Evolutionary conservation across 30 jellyfish, hydroid and myxozoan species (phyloP).

Genomic region (Sanderia malayensis): DNA sequence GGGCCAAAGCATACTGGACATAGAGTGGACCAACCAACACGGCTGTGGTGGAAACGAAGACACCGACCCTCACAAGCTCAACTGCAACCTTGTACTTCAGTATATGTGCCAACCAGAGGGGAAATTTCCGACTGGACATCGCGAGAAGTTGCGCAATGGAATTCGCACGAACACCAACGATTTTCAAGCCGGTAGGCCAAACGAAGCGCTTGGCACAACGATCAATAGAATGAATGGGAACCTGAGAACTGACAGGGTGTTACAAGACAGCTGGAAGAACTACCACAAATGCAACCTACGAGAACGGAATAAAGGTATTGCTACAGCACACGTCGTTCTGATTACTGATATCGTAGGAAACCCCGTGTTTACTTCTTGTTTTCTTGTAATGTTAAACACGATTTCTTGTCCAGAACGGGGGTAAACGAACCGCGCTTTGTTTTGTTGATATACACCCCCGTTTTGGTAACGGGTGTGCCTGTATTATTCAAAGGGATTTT

Average conservation of each 20-base stretch:
- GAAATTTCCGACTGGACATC: constrained; percentile 23
- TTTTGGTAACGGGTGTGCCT: too few relatives aligned
- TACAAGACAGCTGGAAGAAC: constrained; percentile 84
- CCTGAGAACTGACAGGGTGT: constrained; percentile 40
- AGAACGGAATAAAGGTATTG: constrained; percentile 85
- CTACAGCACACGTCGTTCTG: too few relatives aligned
- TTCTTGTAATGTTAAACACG: too few relatives aligned
- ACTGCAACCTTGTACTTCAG: constrained; percentile 82
- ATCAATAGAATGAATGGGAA: neutral
- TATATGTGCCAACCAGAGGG: constrained; percentile 68
- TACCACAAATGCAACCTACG: constrained; percentile 81
- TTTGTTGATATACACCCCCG: too few relatives aligned
- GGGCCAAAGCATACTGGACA: constrained; percentile 51
- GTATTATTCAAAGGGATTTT: too few relatives aligned
- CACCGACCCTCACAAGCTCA: constrained; percentile 85
- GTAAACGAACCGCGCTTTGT: too few relatives aligned
- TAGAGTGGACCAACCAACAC: constrained; percentile 96
- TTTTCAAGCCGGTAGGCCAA: constrained; percentile 29
- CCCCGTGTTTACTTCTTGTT: too few relatives aligned
- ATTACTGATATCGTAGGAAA: too few relatives aligned
- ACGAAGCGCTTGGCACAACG: constrained; percentile 26
- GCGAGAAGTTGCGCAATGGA: constrained; percentile 69
- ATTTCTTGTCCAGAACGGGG: too few relatives aligned
- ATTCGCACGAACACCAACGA: constrained; percentile 34
- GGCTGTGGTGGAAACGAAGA: constrained; percentile 98